phyloP scores from a whole-genome alignment of 2,113 vertebrate genomes.

The Peromyscus californicus region DNA sequence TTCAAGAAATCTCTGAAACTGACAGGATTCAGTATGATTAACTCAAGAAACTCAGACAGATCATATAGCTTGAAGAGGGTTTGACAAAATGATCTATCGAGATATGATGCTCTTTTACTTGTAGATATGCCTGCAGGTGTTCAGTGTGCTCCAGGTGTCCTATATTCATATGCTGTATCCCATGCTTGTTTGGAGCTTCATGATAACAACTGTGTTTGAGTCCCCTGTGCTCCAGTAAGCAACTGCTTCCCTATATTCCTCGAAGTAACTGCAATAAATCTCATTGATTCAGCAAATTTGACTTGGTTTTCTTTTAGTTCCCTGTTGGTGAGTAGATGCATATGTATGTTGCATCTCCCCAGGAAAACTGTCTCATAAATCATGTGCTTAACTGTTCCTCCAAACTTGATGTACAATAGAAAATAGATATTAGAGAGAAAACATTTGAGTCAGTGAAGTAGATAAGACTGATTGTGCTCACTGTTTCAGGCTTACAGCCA shows the following conservation, averaged over 20 bases:
- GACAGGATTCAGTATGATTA: neutral
- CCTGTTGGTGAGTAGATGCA: neutral
- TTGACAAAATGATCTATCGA: neutral
- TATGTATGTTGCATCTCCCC: neutral
- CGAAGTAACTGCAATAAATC: neutral
- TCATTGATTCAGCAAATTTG: neutral
- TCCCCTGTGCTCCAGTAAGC: neutral
- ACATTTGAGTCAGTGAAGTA: neutral
- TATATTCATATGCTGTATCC: neutral
- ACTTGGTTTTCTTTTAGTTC: neutral
- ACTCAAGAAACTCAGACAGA: neutral
- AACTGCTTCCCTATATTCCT: neutral
- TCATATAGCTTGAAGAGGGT: neutral
- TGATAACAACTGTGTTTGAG: neutral
- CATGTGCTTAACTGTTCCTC: neutral
- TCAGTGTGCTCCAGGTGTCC: neutral
- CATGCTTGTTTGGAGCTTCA: neutral
- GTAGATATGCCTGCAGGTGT: neutral
- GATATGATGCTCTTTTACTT: neutral
- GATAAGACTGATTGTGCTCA: neutral
- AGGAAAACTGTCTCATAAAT: neutral
- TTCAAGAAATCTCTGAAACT: neutral
- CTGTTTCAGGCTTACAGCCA: no score
- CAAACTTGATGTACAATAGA: neutral
- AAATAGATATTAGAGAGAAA: neutral